phyloP scores from a whole-genome alignment of 2,797 vertebrate genomes.

The Dromococcyx pavoninus region DNA sequence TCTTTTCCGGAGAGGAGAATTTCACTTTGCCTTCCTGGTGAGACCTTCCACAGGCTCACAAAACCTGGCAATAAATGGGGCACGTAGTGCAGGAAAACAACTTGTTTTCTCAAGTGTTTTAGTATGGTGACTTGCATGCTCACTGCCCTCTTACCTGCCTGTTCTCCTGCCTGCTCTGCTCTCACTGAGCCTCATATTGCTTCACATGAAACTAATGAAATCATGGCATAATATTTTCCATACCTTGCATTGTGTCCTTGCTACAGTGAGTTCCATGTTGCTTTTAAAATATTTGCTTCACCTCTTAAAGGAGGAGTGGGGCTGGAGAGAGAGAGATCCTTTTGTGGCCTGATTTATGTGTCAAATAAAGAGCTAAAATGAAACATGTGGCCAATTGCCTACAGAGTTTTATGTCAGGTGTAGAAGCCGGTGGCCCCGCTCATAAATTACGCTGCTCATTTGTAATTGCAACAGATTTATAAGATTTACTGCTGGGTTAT shows the following conservation, averaged over 20 bases:
- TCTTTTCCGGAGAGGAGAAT: too few species aligned
- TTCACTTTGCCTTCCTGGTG: too few species aligned
- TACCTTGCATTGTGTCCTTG: constrained; percentile 9
- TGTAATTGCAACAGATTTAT: constrained; percentile 42
- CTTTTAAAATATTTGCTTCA: constrained; percentile 33
- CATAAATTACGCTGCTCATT: constrained; percentile 26
- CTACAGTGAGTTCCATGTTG: constrained; percentile 11
- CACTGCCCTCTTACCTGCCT: background rate
- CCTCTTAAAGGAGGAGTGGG: constrained; percentile 3
- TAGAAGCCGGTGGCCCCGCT: constrained; percentile 37
- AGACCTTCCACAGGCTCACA: background rate
- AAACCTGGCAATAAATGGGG: background rate
- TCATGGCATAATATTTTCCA: constrained; percentile 45
- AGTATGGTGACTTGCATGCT: background rate
- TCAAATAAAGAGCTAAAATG: constrained; percentile 59
- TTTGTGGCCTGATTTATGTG: constrained; percentile 55
- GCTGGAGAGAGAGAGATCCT: background rate
- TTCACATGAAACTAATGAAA: constrained; percentile 11
- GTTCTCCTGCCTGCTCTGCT: background rate
- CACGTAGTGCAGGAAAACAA: background rate
- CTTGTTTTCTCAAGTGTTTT: background rate
- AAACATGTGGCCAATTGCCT: constrained; percentile 57
- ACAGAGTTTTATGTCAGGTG: constrained; percentile 66
- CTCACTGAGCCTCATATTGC: background rate
- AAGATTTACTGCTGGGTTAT: constrained; percentile 1